phyloP scores from a whole-genome alignment of 2,888 invertebrate genomes.

The Netelia fuscicornis region DNA sequence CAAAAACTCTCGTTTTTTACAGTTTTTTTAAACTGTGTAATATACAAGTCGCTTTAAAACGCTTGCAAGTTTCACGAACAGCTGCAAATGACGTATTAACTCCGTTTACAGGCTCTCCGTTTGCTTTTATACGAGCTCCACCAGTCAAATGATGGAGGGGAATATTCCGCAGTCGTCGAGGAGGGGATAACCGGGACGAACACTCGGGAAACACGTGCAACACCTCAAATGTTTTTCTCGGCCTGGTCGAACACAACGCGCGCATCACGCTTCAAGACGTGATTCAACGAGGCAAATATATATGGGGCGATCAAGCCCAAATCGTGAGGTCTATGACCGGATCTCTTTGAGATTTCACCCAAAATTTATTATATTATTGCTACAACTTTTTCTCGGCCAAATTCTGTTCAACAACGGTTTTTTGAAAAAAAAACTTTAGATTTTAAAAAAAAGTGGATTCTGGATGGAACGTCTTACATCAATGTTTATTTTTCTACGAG shows the following conservation, averaged over 20 bases:
- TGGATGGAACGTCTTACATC: no score
- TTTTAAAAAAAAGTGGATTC: no score
- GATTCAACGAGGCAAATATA: constrained; percentile 52
- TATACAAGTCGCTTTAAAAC: not conserved
- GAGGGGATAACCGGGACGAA: constrained; percentile 69
- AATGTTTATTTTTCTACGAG: not conserved
- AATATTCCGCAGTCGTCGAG: not conserved
- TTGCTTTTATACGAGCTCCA: constrained; percentile 76
- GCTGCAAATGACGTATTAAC: constrained; percentile 74
- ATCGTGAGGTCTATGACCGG: no score
- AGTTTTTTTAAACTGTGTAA: not conserved
- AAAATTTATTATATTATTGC: no score
- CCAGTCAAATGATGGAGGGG: constrained; percentile 52
- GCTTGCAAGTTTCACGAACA: constrained; percentile 24
- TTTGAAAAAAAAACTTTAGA: no score
- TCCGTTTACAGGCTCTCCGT: constrained; percentile 63
- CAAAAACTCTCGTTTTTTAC: not conserved
- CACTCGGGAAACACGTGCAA: constrained; percentile 81
- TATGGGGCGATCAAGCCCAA: not conserved
- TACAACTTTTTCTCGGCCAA: no score
- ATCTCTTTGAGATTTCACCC: no score
- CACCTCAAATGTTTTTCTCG: constrained; percentile 70
- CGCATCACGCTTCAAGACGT: constrained; percentile 49
- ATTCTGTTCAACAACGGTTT: no score
- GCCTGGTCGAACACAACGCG: constrained; percentile 60